A percentile compares a stretch with the other conserved stretches of the same genome.
phyloP scores from a whole-genome alignment of 2,113 vertebrate genomes.

The Gulo gulo region DNA sequence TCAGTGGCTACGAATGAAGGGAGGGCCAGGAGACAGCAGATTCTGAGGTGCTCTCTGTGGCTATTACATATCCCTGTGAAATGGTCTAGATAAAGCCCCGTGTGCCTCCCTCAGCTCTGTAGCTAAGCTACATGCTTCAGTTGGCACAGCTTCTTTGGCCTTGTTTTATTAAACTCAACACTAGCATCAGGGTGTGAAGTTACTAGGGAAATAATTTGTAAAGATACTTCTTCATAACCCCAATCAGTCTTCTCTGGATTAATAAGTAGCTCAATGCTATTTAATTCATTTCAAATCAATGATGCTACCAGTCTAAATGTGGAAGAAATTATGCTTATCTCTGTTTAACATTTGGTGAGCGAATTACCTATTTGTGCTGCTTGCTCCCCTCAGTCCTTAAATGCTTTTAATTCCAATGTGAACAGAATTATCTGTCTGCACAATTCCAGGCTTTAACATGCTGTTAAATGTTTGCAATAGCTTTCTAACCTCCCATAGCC shows the following conservation, averaged over 20 bases:
- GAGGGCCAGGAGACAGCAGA: background rate
- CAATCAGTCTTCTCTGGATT: conserved; percentile 52
- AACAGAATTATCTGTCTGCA: conserved; percentile 19
- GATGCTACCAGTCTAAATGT: conserved; percentile 50
- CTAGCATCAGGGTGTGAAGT: conserved; percentile 19
- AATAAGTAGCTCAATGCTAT: conserved; percentile 47
- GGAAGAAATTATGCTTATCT: conserved; percentile 51
- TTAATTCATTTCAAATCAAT: conserved; percentile 62
- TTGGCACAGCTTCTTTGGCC: background rate
- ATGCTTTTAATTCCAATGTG: conserved; percentile 30
- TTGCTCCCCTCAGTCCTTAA: conserved; percentile 27
- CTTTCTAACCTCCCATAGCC: background rate
- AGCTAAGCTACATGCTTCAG: background rate
- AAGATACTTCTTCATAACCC: background rate
- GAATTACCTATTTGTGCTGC: background rate
- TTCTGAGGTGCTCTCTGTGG: background rate
- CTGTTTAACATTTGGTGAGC: conserved; percentile 46
- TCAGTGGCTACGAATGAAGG: background rate
- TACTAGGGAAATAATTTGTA: conserved; percentile 56
- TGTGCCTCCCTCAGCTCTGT: background rate
- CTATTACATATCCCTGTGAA: background rate
- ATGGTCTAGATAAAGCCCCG: background rate
- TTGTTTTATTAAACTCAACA: conserved; percentile 54
- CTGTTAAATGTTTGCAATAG: background rate
- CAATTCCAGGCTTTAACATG: background rate